Evolutionary conservation across 1,140 invertebrate genomes (phyloP).

Genomic region (Eubasilissa regina): DNA sequence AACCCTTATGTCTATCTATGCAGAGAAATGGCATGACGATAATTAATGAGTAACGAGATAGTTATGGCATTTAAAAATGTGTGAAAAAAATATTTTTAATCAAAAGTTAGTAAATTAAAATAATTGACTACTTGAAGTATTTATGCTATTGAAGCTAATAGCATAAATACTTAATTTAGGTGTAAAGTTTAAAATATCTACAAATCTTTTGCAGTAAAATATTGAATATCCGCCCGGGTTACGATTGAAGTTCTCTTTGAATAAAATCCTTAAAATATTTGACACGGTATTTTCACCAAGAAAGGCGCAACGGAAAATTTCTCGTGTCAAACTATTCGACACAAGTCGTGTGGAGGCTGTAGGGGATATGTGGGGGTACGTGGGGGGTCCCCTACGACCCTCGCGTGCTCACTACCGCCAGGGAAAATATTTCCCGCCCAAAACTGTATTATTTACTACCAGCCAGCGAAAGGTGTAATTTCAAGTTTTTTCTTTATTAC

Average conservation of each 20-base stretch:
- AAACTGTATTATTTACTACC: conserved; percentile 57
- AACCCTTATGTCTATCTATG: no score
- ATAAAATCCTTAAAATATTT: conserved; percentile 26
- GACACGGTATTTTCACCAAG: conserved; percentile 8
- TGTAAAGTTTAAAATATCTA: no score
- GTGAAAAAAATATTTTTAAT: no score
- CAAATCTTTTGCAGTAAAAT: no score
- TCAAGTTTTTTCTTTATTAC: conserved; percentile 56
- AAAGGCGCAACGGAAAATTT: conserved; percentile 2
- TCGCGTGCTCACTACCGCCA: conserved; percentile 33
- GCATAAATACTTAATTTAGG: no score
- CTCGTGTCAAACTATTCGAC: conserved; percentile 38
- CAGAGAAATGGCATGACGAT: no score
- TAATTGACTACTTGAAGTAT: no score
- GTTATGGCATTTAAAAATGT: no score
- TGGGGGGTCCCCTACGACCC: not conserved
- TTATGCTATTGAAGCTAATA: no score
- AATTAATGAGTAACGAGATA: no score
- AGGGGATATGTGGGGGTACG: not conserved
- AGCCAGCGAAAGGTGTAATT: conserved; percentile 52
- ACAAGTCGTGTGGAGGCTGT: conserved; percentile 5
- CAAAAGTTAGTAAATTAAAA: no score
- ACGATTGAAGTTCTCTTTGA: not conserved
- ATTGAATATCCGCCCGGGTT: no score
- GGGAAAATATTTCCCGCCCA: conserved; percentile 31